Conservation (phyloP, 2,888 invertebrate genomes). For the Polia nebulosa region DNA sequence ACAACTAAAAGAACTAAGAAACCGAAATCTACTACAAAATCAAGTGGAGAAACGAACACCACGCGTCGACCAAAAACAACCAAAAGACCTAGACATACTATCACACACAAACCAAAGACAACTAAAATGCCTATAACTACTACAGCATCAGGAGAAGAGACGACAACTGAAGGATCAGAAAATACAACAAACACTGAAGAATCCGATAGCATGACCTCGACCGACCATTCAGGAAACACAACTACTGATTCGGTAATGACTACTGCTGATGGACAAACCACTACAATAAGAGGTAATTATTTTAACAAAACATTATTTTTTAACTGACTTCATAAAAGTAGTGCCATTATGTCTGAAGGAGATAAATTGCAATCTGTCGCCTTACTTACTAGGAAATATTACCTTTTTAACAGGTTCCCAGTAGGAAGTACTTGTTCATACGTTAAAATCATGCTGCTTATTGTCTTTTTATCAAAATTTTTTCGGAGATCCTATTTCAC, state of each 20-base stretch:
- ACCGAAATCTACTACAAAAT: not conserved
- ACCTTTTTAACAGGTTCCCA: too few species aligned
- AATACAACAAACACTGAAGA: not conserved
- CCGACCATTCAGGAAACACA: not conserved
- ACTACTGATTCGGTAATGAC: constrained; percentile 1
- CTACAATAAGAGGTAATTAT: constrained; percentile 22
- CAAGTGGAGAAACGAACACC: not conserved
- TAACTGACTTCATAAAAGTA: too few species aligned
- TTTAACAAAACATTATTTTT: too few species aligned
- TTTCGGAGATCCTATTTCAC: not conserved
- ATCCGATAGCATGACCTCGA: not conserved
- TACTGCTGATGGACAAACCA: constrained; percentile 7
- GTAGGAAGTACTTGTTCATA: not conserved
- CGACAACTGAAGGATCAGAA: not conserved
- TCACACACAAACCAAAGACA: too few species aligned
- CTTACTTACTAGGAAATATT: too few species aligned
- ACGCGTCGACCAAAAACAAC: too few species aligned
- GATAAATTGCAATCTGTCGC: not conserved
- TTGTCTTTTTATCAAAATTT: not conserved
- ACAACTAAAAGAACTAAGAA: not conserved
- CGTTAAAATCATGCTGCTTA: not conserved
- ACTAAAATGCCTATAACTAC: too few species aligned
- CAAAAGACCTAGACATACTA: too few species aligned
- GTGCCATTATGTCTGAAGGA: too few species aligned
- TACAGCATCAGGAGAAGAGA: not conserved